A percentile compares a stretch with the other conserved stretches of the same genome.
phyloP scores from a whole-genome alignment of 1,140 invertebrate genomes.

The Phymastichus coffea region DNA sequence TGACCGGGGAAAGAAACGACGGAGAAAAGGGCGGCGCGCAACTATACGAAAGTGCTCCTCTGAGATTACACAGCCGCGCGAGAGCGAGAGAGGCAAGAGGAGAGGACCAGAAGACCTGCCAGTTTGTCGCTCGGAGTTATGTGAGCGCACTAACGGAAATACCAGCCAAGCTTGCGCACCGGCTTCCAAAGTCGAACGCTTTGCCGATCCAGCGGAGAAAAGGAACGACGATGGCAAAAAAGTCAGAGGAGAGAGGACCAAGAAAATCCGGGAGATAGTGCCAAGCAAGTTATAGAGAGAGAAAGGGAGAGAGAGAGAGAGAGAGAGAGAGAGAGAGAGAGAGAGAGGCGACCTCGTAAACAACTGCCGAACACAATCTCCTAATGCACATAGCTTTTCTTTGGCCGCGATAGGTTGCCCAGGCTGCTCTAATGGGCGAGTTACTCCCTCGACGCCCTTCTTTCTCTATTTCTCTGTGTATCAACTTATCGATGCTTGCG shows the following conservation, averaged over 20 bases:
- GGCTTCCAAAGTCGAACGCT: constrained; percentile 2
- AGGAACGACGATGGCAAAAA: not conserved
- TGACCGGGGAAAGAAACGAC: too few relatives aligned
- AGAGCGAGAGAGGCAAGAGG: constrained; percentile 23
- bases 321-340: constrained; percentile 43
- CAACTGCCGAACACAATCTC: constrained; percentile 56
- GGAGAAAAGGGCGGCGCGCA: too few relatives aligned
- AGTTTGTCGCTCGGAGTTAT: constrained; percentile 49
- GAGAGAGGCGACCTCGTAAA: constrained; percentile 44
- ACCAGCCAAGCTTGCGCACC: constrained; percentile 18
- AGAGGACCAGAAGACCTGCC: constrained; percentile 34
- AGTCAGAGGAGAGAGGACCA: constrained; percentile 4
- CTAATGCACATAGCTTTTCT: constrained; percentile 50
- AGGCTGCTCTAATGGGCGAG: constrained; percentile 6
- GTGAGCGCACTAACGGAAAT: constrained; percentile 46
- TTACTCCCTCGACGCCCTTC: constrained; percentile 7
- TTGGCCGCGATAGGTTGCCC: constrained; percentile 31
- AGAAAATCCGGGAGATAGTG: constrained; percentile 14
- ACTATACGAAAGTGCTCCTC: constrained; percentile 39
- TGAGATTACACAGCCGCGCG: constrained; percentile 37
- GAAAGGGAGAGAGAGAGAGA: too few relatives aligned
- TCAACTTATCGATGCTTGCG: constrained; percentile 23
- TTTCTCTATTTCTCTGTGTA: constrained; percentile 4
- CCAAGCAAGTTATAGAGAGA: constrained; percentile 27
- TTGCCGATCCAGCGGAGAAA: constrained; percentile 14